Base-by-base conservation (phyloP, 2,797 vertebrate species). In the Ispidina picta region DNA sequence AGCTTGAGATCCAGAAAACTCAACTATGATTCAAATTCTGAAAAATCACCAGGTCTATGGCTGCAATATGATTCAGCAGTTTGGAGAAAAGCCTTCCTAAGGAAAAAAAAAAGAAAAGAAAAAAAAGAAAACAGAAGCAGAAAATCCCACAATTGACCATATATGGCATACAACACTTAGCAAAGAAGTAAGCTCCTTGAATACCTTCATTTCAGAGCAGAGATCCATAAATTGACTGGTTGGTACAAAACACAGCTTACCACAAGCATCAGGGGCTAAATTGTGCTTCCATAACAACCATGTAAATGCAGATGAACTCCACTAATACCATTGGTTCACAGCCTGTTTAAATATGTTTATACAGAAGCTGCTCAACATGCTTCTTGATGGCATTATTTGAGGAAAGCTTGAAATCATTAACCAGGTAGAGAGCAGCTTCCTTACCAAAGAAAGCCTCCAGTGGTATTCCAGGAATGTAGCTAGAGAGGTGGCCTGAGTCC, bases 31-130 rank as follows among this genome's bases (percentile, higher is more conserved):
- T 95, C 91, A 81, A 49, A 80, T 65, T 88, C 75, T 90, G 86
- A 90, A 94, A 88, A 91, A 58, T 90, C 86, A 90, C 63, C 81
- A 69, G 55, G 51, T 71, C 83, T 59, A 55, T 29, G 70, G 51
- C 1, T 94, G 69, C 86, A 94, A 56, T 89, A 69, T 95, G 92
- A 96, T 69, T 95, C 94, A 95, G 95, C 94, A 96, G 16, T 90
- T 88, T 92, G 92, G 94, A 94, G 46, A 23, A 6, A 0, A 94
- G 91, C 88, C 89, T 77, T 90, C 55, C 33, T 44, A 52, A 64
- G 49, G 26, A 58, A 64, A 51, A 3, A 20, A 78, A 83, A 56
- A 63, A 55, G 4, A 79, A 84, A 79, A 4, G 60, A 51, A 2
- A 20, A 83, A 81, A 56, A 63, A 59, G 6, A 79, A 84, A 82